These are phyloP conservation scores for Lapara coniferarum DNA, from an alignment of 2,888 invertebrate species.

Conservation along the genomic window DNA sequence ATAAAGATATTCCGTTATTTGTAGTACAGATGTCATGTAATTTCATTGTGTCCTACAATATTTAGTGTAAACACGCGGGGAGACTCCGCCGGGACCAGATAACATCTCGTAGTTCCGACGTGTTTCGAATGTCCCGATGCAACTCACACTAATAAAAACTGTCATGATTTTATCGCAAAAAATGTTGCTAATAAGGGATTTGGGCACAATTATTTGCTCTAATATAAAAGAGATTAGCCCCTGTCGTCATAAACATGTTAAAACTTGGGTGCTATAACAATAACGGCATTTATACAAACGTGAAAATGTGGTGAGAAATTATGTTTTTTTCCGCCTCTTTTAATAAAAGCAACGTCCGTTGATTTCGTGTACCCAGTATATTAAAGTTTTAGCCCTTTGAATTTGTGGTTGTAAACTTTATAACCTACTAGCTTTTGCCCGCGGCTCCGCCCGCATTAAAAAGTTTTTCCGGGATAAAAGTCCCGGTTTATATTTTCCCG, in stretches of 20 bases:
- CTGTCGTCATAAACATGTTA: constrained; percentile 62
- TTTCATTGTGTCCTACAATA: constrained; percentile 82
- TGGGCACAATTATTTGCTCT: constrained; percentile 65
- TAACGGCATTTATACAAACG: constrained; percentile 32
- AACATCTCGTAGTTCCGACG: constrained; percentile 76
- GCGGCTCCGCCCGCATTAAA: too few relatives aligned
- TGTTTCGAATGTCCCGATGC: constrained; percentile 34
- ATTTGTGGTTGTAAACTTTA: neutral
- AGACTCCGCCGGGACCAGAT: constrained; percentile 67
- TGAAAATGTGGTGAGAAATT: constrained; percentile 12
- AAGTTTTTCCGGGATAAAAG: too few relatives aligned
- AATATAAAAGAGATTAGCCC: constrained; percentile 70
- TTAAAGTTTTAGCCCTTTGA: constrained; percentile 17
- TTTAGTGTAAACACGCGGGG: constrained; percentile 82
- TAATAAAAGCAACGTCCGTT: neutral
- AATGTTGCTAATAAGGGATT: constrained; percentile 72
- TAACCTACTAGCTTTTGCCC: too few relatives aligned
- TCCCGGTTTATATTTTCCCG: too few relatives aligned
- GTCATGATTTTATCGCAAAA: constrained; percentile 69
- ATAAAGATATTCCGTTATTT: constrained; percentile 84
- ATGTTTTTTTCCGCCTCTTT: constrained; percentile 19
- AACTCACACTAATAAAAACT: constrained; percentile 66
- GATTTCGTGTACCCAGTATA: neutral
- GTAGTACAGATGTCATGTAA: constrained; percentile 84
- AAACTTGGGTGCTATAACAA: constrained; percentile 48